Conservation (phyloP, 2,797 vertebrate species). For the Esox lucius region DNA sequence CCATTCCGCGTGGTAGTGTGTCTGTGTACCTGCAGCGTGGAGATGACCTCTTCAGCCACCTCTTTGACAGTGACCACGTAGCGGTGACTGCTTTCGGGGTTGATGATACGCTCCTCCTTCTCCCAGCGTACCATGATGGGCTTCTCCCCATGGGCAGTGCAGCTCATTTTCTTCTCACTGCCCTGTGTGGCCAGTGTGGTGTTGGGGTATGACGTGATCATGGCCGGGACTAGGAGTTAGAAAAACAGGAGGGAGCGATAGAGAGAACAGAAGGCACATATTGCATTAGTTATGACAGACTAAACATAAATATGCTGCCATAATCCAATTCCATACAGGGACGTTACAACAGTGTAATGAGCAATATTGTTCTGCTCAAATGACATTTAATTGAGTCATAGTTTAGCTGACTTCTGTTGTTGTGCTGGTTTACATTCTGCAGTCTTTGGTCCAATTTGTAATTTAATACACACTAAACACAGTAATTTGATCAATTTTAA, state of each 20-base stretch:
- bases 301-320: not conserved
- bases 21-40: conserved; percentile 72
- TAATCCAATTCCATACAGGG: conserved; percentile 5
- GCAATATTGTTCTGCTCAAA: conserved; percentile 3
- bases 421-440: not conserved
- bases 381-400: conserved; percentile 11
- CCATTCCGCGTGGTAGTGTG: not conserved
- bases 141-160: conserved; percentile 94
- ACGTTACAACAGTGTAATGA: not conserved
- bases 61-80: conserved; percentile 96
- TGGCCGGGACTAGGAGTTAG: conserved; percentile 85
- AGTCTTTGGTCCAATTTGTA: not conserved
- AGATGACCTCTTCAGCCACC: conserved; percentile 92
- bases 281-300: not conserved
- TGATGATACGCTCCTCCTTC: conserved; percentile 97
- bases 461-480: conserved; percentile 1
- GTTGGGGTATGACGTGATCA: conserved; percentile 98
- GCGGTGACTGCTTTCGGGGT: conserved; percentile 95
- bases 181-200: conserved; percentile 96
- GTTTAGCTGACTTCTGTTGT: not conserved
- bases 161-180: conserved; percentile 96
- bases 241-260: not conserved
- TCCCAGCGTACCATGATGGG: conserved; percentile 99
- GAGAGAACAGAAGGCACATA: not conserved
- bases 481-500: too few relatives aligned